A percentile compares a stretch with the other conserved stretches of the same genome.
Evolutionary conservation across 2,888 invertebrate species (phyloP).

Genomic region (Teleiodes luculella): DNA sequence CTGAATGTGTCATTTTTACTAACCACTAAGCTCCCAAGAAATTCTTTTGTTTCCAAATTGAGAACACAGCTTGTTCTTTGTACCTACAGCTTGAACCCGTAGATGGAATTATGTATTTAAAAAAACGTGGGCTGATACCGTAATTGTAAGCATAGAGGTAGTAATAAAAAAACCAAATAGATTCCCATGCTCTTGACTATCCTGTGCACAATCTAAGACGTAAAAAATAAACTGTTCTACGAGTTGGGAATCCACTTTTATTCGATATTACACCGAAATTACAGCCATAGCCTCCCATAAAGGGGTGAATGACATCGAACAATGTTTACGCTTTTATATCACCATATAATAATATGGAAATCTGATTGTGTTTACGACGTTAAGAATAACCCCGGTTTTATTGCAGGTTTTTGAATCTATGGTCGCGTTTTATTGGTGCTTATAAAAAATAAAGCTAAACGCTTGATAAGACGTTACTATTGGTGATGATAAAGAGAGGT

Average conservation of each 20-base stretch:
- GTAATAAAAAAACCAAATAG: conserved; percentile 27
- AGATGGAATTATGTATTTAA: too few relatives aligned
- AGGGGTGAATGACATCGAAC: conserved; percentile 48
- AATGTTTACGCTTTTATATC: conserved; percentile 41
- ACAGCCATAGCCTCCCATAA: conserved; percentile 31
- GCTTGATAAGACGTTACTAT: conserved; percentile 39
- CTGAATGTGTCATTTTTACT: background rate
- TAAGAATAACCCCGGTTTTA: conserved; percentile 45
- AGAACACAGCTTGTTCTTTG: too few relatives aligned
- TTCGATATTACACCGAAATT: conserved; percentile 34
- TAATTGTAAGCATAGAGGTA: too few relatives aligned
- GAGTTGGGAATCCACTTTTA: conserved; percentile 32
- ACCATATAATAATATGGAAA: conserved; percentile 49
- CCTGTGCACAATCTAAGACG: conserved; percentile 23
- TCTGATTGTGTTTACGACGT: conserved; percentile 45
- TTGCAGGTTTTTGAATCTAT: conserved; percentile 36
- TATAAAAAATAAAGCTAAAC: conserved; percentile 47
- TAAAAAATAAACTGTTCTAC: conserved; percentile 34
- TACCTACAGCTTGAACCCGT: too few relatives aligned
- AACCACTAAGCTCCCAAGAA: background rate
- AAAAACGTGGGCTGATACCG: too few relatives aligned
- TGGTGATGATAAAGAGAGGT: conserved; percentile 30
- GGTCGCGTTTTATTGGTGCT: conserved; percentile 38
- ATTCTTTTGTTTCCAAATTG: background rate
- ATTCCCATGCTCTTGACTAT: conserved; percentile 22